Percentiles rank a stretch among this genome's conserved stretches.
Conservation (phyloP, 2,888 invertebrate species). For the Villa cingulata region DNA sequence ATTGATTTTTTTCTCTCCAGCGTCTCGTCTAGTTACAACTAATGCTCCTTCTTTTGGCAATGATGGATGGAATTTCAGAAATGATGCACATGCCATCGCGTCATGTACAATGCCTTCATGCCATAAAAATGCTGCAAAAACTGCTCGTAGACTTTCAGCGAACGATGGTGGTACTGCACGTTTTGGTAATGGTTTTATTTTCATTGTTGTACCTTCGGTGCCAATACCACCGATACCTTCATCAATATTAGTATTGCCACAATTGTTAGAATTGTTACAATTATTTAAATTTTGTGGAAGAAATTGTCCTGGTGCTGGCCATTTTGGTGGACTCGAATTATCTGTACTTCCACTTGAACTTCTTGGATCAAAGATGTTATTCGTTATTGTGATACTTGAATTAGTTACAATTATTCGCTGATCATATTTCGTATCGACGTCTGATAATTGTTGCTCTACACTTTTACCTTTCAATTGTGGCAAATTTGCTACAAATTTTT, state of each 20-base stretch:
- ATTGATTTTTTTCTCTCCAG: constrained; percentile 27
- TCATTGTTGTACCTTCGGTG: neutral
- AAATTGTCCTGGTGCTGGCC: constrained; percentile 16
- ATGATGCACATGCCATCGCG: constrained; percentile 95
- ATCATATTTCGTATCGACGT: neutral
- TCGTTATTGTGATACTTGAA: constrained; percentile 22
- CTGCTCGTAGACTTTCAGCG: constrained; percentile 82
- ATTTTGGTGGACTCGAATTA: constrained; percentile 22
- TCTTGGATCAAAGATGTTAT: constrained; percentile 16
- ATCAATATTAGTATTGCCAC: neutral
- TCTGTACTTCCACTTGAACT: constrained; percentile 22
- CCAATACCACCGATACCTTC: neutral
- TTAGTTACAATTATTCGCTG: constrained; percentile 15
- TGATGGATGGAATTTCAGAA: constrained; percentile 83
- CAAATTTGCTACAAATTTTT: neutral
- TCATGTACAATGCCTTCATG: constrained; percentile 95
- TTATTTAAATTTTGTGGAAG: constrained; percentile 4
- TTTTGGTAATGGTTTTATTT: constrained; percentile 38
- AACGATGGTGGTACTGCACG: constrained; percentile 83
- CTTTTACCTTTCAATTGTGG: neutral
- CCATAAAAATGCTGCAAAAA: constrained; percentile 94
- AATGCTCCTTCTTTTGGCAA: constrained; percentile 66
- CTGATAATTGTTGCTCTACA: neutral
- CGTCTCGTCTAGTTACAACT: constrained; percentile 51
- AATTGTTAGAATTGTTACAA: neutral